These are phyloP conservation scores for Caranx ignobilis DNA, from an alignment of 2,113 vertebrate species.

Conservation along the genomic window DNA sequence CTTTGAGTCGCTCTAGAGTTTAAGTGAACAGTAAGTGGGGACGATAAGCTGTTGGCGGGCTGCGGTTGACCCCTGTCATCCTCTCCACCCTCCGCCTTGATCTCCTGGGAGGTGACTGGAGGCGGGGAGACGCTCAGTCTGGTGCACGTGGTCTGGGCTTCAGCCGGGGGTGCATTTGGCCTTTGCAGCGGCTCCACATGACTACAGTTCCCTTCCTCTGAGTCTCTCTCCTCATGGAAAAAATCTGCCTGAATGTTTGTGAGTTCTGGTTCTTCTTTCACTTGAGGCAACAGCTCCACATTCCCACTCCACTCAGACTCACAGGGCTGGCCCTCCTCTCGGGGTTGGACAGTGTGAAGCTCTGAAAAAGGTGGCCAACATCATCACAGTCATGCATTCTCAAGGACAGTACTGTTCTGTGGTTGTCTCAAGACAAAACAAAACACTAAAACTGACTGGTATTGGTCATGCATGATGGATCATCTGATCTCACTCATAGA, in stretches of 20 bases:
- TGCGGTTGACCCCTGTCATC: conserved; percentile 4
- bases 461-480: too few relatives aligned
- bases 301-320: conserved; percentile 49
- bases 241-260: neutral
- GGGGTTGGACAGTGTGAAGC: conserved; percentile 20
- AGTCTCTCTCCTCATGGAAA: neutral
- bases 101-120: neutral
- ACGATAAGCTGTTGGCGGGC: neutral
- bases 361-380: conserved; percentile 60
- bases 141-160: conserved; percentile 11
- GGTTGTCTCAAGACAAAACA: too few relatives aligned
- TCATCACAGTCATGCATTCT: conserved; percentile 16
- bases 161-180: neutral
- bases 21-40: neutral
- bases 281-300: conserved; percentile 39
- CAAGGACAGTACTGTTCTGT: neutral
- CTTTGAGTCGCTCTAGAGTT: conserved; percentile 21
- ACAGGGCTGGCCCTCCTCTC: conserved; percentile 17
- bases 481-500: too few relatives aligned
- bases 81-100: conserved; percentile 52
- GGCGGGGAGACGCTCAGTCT: conserved; percentile 15
- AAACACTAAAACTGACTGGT: too few relatives aligned
- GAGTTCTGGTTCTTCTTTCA: conserved; percentile 64
- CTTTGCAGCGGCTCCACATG: neutral
- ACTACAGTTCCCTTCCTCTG: conserved; percentile 36